phyloP scores from a whole-genome alignment of 2,113 vertebrate genomes.

The Dasyprocta punctata region DNA sequence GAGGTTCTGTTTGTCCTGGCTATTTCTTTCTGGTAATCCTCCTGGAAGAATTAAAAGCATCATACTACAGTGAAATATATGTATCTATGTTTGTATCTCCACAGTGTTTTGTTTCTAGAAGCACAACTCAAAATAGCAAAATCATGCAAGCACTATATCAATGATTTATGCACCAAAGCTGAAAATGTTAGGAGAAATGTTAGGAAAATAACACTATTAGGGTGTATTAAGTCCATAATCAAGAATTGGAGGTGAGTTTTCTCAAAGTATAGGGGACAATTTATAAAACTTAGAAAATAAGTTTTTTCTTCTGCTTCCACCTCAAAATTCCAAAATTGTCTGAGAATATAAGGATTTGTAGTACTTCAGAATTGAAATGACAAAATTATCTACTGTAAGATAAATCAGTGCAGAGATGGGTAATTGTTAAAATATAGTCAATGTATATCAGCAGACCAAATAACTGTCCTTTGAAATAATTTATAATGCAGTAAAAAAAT shows the following conservation, averaged over 20 bases:
- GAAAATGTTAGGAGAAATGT: background rate
- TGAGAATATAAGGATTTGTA: background rate
- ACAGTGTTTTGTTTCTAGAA: background rate
- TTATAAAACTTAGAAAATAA: background rate
- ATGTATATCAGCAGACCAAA: background rate
- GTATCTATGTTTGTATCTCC: background rate
- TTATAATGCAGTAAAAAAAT: background rate
- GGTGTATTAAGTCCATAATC: background rate
- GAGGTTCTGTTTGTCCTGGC: background rate
- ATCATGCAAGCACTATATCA: background rate
- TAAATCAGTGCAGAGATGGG: background rate
- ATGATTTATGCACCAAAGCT: background rate
- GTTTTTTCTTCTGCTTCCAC: background rate
- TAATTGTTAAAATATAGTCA: background rate
- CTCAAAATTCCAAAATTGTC: background rate
- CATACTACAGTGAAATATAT: background rate
- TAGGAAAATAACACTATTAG: background rate
- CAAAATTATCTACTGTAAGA: background rate
- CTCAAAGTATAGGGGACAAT: background rate
- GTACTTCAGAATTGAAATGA: background rate
- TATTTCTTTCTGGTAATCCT: background rate
- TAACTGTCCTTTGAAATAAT: background rate
- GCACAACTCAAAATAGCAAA: background rate
- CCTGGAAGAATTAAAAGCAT: background rate
- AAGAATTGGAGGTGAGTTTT: background rate